Evolutionary conservation across 2,888 invertebrate genomes (phyloP), one percentile per base, ranked within the genome.

Genomic region (Polyommatus icarus): DNA sequence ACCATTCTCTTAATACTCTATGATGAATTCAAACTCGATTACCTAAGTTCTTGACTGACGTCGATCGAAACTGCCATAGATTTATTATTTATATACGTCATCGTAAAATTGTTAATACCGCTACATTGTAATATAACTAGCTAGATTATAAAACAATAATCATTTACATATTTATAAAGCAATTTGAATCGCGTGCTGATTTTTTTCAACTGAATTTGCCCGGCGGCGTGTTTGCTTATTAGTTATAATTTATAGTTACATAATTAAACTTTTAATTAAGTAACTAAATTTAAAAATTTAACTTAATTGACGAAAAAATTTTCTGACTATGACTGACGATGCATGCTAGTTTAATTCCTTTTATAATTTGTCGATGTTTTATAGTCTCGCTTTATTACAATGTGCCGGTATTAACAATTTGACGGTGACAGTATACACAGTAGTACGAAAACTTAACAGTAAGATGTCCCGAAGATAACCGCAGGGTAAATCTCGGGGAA

Each of bases 381-480:
- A 20, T 59, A 1, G 3, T 59, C 20, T 20, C 7, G 59, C 20
- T 18, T 8, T 7, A 20, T 7, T 20, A 20, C 0, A 54, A 54
- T 59, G 7, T 59, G 20, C 8, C 8, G 15, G 8, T 20, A 18
- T 54, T 54, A 5, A 18, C 18, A 18, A 54, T 18, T 54, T 54
- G 18, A 54, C 54, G 15, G 54, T 20, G 20, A 59, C 59, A 54
- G 54, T 5, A 50, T 24, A 61, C 20, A 24, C 24, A 12, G 10
- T 24, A 61, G 3, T 3, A 20, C 61, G 24, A 61, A 24, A 61
- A 61, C 61, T 61, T 61, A 61, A 61, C 61, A 20, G 24, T 18
- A 18, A 40, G 40, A 72, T 72, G 40, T 72, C n/a, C 72, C n/a
- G 4, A 72, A 72, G 36, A 72, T 40, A 72, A 71, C 71, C 36